phyloP scores from a whole-genome alignment of 2,113 vertebrate species.

The Felis chaus region DNA sequence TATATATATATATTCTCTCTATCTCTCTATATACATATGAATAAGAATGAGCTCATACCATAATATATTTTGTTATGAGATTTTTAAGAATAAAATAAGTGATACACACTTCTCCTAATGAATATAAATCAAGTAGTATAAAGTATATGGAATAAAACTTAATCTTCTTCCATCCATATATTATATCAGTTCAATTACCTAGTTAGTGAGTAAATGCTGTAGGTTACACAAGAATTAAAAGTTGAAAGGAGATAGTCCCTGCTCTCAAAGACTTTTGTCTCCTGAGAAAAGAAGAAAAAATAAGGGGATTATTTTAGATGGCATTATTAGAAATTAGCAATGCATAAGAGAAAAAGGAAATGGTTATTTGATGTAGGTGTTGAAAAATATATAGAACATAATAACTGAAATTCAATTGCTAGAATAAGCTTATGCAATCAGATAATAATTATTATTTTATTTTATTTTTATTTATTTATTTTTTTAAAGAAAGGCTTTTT shows the following conservation, averaged over 20 bases:
- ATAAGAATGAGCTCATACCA: neutral
- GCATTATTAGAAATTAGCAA: neutral
- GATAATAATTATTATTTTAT: neutral
- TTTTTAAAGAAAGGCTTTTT: too few species aligned
- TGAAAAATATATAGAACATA: neutral
- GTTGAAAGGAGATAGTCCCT: neutral
- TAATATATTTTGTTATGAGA: neutral
- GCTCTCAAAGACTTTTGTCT: too few species aligned
- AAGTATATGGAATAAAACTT: neutral
- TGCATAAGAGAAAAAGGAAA: neutral
- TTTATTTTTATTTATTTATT: too few species aligned
- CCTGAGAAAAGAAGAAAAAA: neutral
- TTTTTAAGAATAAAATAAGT: neutral
- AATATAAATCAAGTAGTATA: neutral
- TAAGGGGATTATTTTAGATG: neutral
- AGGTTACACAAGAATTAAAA: neutral
- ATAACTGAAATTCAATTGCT: neutral
- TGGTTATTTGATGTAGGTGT: neutral
- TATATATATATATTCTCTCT: neutral
- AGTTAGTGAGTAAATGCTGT: neutral
- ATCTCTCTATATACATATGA: neutral
- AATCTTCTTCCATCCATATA: neutral
- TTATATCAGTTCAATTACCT: neutral
- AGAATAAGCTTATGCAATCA: neutral
- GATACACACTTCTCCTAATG: neutral